Evolutionary conservation across 2,797 vertebrate genomes (phyloP), one percentile per base, ranked within the genome.

Genomic region (Pangasius mekongensis): DNA sequence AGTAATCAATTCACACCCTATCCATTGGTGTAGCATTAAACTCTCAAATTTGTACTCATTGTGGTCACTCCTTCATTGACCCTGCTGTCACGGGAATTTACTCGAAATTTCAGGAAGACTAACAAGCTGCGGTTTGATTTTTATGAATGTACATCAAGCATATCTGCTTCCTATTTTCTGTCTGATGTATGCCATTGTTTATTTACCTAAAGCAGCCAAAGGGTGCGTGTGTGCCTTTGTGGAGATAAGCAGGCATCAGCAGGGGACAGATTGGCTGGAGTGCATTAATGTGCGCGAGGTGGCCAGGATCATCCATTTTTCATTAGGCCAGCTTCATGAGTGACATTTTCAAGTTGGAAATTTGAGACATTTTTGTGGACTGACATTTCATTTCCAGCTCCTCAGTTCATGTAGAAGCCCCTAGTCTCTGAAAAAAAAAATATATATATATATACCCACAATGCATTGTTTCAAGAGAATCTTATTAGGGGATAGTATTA

Each of bases 251-350:
- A 93, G 88, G 94, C 94, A 95, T 95, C 94, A 93, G 88, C 90
- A 91, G 91, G 92, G 93, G 93, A 93, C 94, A 95, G 93, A 96
- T 95, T 95, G 93, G 93, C 93, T 90, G 91, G 92, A 92, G 95
- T 93, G 94, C 93, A 94, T 95, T 96, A 94, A 95, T 94, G 94
- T 94, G 93, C 93, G 39, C 90, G 90, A 93, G 94, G 95, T 94
- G 94, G 94, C 94, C 92, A 91, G 89, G 90, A 93, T 90, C 94
- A 96, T 96, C 95, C 95, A 95, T 94, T 95, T 96, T 96, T 95
- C 93, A 96, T 96, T 96, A 95, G 94, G 89, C 90, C 92, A 92
- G 93, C 94, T 96, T 91, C 94, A 94, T 95, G 95, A 95, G 93
- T 95, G 94, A 92, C 95, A 95, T 95, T 94, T 95, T 95, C 92